Conservation (phyloP, 1,140 invertebrate species). For the Caenorhabditis tropicalis region DNA sequence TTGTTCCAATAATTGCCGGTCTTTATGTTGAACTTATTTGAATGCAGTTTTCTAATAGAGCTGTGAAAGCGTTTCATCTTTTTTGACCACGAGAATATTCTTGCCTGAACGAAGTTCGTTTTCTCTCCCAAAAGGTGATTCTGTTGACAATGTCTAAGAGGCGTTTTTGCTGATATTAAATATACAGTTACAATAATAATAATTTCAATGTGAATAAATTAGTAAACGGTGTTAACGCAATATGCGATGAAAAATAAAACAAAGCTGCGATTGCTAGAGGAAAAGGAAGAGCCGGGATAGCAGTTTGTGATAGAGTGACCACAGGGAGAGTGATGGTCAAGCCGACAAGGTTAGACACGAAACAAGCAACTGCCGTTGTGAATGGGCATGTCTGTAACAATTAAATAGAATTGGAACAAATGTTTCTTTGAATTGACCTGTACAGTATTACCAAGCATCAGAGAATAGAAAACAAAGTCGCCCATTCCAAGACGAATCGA, state of each 20-base stretch:
- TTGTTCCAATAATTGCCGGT: too few relatives aligned
- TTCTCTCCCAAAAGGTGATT: too few relatives aligned
- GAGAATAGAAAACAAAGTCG: conserved; percentile 16
- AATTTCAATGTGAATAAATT: neutral
- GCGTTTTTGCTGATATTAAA: too few relatives aligned
- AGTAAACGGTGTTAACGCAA: conserved; percentile 2
- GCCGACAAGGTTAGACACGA: conserved; percentile 9
- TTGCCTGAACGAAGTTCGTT: too few relatives aligned
- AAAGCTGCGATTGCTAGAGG: neutral
- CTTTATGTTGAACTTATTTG: too few relatives aligned
- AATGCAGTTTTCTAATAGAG: too few relatives aligned
- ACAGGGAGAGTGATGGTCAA: conserved; percentile 3
- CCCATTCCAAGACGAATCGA: conserved; percentile 10
- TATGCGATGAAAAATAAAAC: conserved; percentile 7
- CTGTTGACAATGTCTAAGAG: neutral
- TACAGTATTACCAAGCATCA: conserved; percentile 11
- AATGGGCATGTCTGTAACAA: neutral
- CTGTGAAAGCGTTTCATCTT: too few relatives aligned
- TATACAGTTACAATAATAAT: neutral
- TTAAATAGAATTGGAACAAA: neutral
- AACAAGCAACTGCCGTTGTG: neutral
- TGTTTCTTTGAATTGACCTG: neutral
- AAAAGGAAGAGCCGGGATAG: neutral
- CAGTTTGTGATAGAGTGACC: neutral
- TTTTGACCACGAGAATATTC: too few relatives aligned